Conservation (phyloP, 2,888 invertebrate genomes). For the Torymus texanus region DNA sequence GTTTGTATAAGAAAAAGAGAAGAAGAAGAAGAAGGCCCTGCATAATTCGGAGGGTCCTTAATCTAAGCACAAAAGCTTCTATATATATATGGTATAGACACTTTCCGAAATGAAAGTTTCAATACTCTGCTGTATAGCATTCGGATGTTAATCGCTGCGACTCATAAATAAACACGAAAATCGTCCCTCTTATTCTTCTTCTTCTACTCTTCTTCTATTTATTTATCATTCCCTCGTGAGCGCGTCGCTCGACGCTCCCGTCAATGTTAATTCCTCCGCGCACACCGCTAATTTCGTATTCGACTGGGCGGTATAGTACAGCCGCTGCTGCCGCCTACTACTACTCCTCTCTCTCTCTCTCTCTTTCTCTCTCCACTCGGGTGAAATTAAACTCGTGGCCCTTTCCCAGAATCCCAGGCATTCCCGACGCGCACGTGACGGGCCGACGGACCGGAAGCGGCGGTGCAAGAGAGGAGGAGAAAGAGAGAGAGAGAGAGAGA, state of each 20-base stretch:
- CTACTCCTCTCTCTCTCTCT: not conserved
- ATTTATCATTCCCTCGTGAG: not conserved
- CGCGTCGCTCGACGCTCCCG: not conserved
- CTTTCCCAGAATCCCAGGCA: conserved; percentile 32
- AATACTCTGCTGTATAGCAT: not conserved
- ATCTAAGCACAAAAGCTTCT: too few species aligned
- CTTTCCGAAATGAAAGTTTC: too few species aligned
- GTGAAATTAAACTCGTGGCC: conserved; percentile 47
- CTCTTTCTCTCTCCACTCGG: not conserved
- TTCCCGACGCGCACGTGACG: conserved; percentile 43
- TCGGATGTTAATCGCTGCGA: conserved; percentile 1
- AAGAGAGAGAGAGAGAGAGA: not conserved
- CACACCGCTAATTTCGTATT: conserved; percentile 36
- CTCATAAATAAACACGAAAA: conserved; percentile 10
- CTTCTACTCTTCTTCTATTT: not conserved
- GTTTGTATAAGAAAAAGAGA: too few species aligned
- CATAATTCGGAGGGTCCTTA: too few species aligned
- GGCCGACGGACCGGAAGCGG: too few species aligned
- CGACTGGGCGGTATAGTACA: not conserved
- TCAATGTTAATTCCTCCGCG: conserved; percentile 3
- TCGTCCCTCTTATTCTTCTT: not conserved
- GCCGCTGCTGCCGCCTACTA: not conserved
- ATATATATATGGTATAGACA: too few species aligned
- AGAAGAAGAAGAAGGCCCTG: too few species aligned
- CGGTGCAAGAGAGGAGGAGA: conserved; percentile 4